Evolutionary conservation across 2,113 vertebrate genomes (phyloP).

Genomic region (Trogon melanurus): DNA sequence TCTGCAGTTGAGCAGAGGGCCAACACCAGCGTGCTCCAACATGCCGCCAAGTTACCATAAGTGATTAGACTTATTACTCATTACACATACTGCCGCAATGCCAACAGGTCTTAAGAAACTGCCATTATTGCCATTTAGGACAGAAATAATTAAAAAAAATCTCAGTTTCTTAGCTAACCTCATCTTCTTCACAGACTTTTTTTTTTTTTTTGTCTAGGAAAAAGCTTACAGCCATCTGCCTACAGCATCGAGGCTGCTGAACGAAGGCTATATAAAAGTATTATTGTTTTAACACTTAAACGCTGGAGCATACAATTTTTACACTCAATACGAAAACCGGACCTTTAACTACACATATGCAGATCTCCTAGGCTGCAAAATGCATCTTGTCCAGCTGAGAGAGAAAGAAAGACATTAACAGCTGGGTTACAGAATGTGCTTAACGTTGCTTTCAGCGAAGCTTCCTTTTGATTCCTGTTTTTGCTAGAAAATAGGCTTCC

Average conservation of each 20-base stretch:
- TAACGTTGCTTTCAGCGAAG: not conserved
- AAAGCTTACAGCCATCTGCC: not conserved
- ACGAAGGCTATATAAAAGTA: not conserved
- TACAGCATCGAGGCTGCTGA: not conserved
- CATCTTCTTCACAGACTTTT: not conserved
- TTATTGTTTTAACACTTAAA: not conserved
- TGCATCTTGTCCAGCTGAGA: not conserved
- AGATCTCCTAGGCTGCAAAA: slow-evolving; percentile 13
- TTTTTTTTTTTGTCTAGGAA: not conserved
- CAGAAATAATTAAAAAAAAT: not conserved
- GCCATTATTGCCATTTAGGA: not conserved
- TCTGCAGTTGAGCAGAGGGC: not conserved
- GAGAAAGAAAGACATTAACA: slow-evolving; percentile 1
- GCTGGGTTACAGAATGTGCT: not conserved
- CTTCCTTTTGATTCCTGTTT: slow-evolving; percentile 23
- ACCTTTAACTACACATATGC: not conserved
- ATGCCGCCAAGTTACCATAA: not conserved
- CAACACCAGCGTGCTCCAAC: not conserved
- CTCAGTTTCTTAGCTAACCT: not conserved
- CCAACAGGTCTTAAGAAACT: not conserved
- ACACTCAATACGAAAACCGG: not conserved
- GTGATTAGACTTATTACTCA: not conserved
- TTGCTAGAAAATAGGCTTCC: slow-evolving; percentile 5
- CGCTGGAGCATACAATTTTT: not conserved
- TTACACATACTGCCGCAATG: not conserved